Evolutionary conservation across 1,140 invertebrate species (phyloP), one percentile per base, ranked within the genome.

Genomic region (Reticulitermes speratus): DNA sequence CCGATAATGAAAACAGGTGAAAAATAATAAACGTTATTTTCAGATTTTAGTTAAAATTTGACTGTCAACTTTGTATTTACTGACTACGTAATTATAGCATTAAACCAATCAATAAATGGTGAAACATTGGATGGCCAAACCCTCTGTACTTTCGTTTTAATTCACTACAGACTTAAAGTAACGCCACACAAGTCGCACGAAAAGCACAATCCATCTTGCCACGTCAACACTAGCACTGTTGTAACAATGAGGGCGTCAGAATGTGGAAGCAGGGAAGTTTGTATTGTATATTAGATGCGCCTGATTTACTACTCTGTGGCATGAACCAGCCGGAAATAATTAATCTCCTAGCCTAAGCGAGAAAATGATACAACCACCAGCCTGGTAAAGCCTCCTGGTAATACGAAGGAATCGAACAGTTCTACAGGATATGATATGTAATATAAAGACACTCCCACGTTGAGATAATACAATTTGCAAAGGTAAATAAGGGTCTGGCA

Each of bases 241-340:
- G 65, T 75, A 75, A 75, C 65, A 75, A 75, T 75, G 65, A 75
- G 65, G 25, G n/a, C 14, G 65, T 75, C 65, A 75, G 65, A 75
- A 75, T 30, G 65, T 75, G 25, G 65, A 75, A 75, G 25, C n/a
- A 75, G 65, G 65, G 65, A 75, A 75, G 65, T 75, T 30, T 75
- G 65, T 75, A 30, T 30, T 75, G 65, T 75, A 75, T 75, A 75
- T 75, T 75, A 75, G 65, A 30, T 30, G 25, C 65, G 65, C 65
- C 25, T 75, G 65, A 75, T 75, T 75, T 75, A 75, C 65, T 75
- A 14, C 65, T n/a, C 59, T 65, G 59, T 19, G 59, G 59, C 25
- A 65, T n/a, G 25, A 65, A 65, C 59, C 65, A 75, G 65, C n/a
- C 65, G 65, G 65, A 75, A 75, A 75, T 75, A 75, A 75, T 75